Base-by-base conservation (phyloP, 2,113 vertebrate species). In the Macroglossus sobrinus region DNA sequence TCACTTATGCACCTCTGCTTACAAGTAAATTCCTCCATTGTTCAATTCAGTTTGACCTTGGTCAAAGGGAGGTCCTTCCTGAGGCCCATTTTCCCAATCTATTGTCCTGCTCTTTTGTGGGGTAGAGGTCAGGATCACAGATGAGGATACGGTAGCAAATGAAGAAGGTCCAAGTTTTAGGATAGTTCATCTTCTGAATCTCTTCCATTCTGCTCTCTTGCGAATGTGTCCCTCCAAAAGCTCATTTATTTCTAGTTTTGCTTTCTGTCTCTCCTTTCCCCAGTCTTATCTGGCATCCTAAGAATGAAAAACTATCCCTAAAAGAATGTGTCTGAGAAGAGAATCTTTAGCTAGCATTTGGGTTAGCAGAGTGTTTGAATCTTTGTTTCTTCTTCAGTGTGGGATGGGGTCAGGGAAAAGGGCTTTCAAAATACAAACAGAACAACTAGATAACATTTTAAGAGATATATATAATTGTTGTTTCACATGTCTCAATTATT, bases 241-340 rank as follows among this genome's bases (percentile, higher is more conserved):
- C 57, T 50, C 35, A 69, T 30, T 57, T 66, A 53, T 40, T 80
- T 72, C 69, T 3, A 86, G 68, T n/a, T 89, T 15, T 82, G 21
- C 12, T 71, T 72, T 91, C 76, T 76, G 50, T 66, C 24, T 71
- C 50, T 94, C 4, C 21, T 89, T 79, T 74, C 33, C 66, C 50
- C 43, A 72, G 7, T 80, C 33, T 82, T 35, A 61, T 57, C 75
- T 82, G 84, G 53, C 38, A 95, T 79, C 26, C 43, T 53, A 81
- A 55, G n/a, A 96, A 97, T 72, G 59, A 94, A 75, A 96, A 94
- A n/a, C 4, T 80, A n/a, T 24, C 45, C 40, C 33, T 93, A 33
- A 66, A 89, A 79, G 35, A 81, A 96, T n/a, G 30, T 71, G 16
- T 76, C 40, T 86, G 21, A 93, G 63, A 72, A 84, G 47, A 91